Percentiles rank a stretch among this genome's conserved stretches.
These are phyloP conservation scores for Ataeniobius toweri DNA, from an alignment of 2,797 vertebrate genomes.

Conservation along the genomic window DNA sequence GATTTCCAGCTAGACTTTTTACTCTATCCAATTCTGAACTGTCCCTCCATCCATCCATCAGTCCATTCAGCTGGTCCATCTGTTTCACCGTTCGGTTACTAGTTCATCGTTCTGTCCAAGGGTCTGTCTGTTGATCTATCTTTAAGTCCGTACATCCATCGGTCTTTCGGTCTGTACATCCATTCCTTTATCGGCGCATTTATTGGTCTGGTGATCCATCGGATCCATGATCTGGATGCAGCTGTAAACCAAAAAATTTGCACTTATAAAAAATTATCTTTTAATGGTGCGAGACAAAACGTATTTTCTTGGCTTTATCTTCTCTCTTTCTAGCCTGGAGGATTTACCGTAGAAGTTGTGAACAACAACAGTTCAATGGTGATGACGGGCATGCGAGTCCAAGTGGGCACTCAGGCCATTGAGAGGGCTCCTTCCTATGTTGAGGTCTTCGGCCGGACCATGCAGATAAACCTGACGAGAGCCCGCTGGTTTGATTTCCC, in stretches of 20 bases:
- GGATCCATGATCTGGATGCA: neutral
- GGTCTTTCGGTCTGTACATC: no score
- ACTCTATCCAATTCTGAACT: no score
- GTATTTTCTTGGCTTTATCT: neutral
- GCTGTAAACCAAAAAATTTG: neutral
- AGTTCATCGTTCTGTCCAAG: no score
- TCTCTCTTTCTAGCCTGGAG: conserved; percentile 85
- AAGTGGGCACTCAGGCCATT: conserved; percentile 95
- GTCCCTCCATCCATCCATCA: no score
- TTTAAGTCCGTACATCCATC: no score
- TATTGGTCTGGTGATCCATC: no score
- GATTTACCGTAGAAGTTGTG: conserved; percentile 93
- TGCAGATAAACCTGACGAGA: conserved; percentile 95
- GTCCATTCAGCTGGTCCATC: no score
- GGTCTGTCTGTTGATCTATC: no score
- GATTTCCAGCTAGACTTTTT: no score
- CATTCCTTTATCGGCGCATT: no score
- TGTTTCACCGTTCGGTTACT: no score
- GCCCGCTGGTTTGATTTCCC: conserved; percentile 98
- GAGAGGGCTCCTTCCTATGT: conserved; percentile 94
- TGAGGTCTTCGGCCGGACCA: conserved; percentile 96
- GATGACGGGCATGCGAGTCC: conserved; percentile 98
- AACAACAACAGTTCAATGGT: conserved; percentile 99
- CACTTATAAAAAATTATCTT: neutral
- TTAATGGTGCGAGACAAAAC: neutral